Base-by-base conservation (phyloP, 1,140 invertebrate species). In the Formica exsecta region DNA sequence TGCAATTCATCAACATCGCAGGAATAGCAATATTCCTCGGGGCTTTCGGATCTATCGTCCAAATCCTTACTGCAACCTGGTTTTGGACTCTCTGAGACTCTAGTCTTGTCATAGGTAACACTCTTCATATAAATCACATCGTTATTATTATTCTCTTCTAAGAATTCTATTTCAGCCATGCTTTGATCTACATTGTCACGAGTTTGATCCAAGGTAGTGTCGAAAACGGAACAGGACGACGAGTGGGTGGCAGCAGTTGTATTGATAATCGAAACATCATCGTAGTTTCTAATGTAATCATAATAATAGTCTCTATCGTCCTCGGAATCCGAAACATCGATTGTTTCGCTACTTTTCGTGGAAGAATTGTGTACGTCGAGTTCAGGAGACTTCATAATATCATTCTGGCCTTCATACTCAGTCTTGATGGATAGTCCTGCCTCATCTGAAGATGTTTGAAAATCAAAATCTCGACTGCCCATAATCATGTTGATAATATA, bases 101-200 rank as follows among this genome's bases (percentile, higher is more conserved):
- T 64, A 0, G 16, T 29, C 22, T 1, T 61, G 25, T 76, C 38
- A 1, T 32, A 4, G 9, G 1, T 3, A 54, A 66, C 13, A 13
- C 5, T 57, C 11, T 57, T 59, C 6, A 32, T 16, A n/a, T 32
- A 65, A 16, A 29, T 13, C 29, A 76, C 86, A 80, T 91, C 90
- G 51, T 93, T 91, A 57, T 92, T 48, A 74, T 93, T 92, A 74
- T 93, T 92, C 71, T 90, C 89, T 70, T 91, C 87, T 4, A 90
- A 61, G 8, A 87, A 86, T 65, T 89, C 85, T 32, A 74, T 44
- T 48, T 51, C 59, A 13, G n/a, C 4, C 4, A 0, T 51, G 75
- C 9, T 25, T 19, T 36, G 16, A 4, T 29, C 25, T 11, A 8
- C 8, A 65, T 25, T 51, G 16, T 8, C 4, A 8, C 29, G 11